phyloP scores from a whole-genome alignment of 2,113 vertebrate genomes.

The Prolemur simus region DNA sequence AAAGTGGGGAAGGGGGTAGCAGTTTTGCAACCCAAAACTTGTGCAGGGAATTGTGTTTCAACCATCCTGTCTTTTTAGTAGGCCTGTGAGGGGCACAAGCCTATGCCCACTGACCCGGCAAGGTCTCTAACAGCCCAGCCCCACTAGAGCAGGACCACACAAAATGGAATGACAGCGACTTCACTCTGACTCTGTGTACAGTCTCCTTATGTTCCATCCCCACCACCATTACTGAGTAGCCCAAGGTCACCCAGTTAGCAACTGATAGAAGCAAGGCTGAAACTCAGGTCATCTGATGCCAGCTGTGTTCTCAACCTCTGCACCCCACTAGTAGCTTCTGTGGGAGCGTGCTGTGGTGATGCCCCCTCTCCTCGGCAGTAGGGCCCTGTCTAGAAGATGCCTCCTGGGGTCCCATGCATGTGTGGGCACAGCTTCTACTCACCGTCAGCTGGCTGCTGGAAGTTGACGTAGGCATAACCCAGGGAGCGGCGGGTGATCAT shows the following conservation, averaged over 20 bases:
- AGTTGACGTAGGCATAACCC: conserved; percentile 99
- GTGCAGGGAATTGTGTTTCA: background rate
- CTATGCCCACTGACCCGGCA: background rate
- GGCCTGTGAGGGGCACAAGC: background rate
- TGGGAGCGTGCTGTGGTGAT: background rate
- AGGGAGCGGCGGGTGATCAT: conserved; percentile 99
- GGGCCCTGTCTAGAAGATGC: background rate
- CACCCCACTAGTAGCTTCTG: background rate
- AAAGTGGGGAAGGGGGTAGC: background rate
- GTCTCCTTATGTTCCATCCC: conserved; percentile 20
- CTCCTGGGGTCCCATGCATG: background rate
- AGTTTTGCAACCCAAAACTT: background rate
- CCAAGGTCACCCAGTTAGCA: conserved; percentile 74
- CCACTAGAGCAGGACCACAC: background rate
- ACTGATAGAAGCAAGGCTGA: background rate
- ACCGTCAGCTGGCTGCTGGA: conserved; percentile 98
- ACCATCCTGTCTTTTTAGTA: background rate
- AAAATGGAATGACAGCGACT: background rate
- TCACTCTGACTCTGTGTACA: background rate
- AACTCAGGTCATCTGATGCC: background rate
- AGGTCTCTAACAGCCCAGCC: background rate
- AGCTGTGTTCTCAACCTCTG: background rate
- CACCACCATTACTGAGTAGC: conserved; percentile 9
- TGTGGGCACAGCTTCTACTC: conserved; percentile 72
- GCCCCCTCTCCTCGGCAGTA: background rate